Evolutionary conservation across 2,113 vertebrate genomes (phyloP), one percentile per base, ranked within the genome.

Genomic region (Alouatta palliata): DNA sequence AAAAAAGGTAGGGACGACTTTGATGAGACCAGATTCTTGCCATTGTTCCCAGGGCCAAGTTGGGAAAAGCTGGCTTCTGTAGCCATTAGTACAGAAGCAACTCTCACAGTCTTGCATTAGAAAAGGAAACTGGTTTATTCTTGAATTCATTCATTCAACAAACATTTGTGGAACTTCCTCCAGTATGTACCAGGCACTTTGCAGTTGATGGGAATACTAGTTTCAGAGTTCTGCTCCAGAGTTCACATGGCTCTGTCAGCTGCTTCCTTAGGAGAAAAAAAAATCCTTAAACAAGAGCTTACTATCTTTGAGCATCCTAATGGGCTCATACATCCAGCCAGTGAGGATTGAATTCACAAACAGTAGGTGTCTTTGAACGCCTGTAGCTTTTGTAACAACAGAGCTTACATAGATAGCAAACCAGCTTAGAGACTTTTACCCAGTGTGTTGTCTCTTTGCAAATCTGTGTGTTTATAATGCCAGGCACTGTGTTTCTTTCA

Each of bases 291-390:
- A 97, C 91, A 97, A 93, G 86, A 95, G 89, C 93, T 97, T 77
- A 83, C 96, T 97, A 70, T 97, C 89, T 90, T 91, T 37, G 37
- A 85, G 86, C 35, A 14, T 68, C 86, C 86, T 88, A 35, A 32
- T 82, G 11, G 93, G 54, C 61, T 93, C 40, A 89, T 58, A 68
- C 37, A 93, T 77, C 45, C 85, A 96, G 88, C 89, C 75, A 88
- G 93, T 73, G 40, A 94, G 91, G 81, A 54, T 85, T 94, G 88
- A 71, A 43, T 92, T 94, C 81, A 90, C 64, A 87, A 94, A 97
- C 93, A 96, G 90, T 96, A 95, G 80, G 58, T 93, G 45, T 94
- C 97, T 98, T 96, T 97, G 94, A 96, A 77, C 21, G 77, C 79
- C 87, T 80, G n/a, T 76, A 49, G 64, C 79, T 94, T 94, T 92